Conservation (phyloP, 2,888 invertebrate genomes). For the Chloromyia formosa region DNA sequence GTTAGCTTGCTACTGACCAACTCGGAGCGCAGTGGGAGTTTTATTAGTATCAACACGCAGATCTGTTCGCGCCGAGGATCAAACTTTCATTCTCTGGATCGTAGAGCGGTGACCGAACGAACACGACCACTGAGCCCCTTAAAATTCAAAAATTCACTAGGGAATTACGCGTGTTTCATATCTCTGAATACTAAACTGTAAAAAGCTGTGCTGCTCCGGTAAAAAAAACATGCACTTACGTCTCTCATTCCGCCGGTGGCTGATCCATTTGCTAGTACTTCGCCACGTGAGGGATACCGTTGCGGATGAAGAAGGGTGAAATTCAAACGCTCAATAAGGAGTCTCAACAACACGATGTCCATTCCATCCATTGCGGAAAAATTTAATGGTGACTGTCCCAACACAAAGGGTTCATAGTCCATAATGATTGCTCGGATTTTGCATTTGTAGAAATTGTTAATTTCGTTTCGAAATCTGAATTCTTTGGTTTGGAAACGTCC, state of each 20-base stretch:
- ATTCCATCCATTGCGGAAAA: slow-evolving; percentile 37
- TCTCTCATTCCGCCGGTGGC: slow-evolving; percentile 43
- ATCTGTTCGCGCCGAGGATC: too few species aligned
- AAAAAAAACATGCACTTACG: slow-evolving; percentile 23
- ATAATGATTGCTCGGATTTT: slow-evolving; percentile 19
- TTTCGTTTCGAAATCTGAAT: not conserved
- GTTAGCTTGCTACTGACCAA: too few species aligned
- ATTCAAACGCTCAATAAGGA: slow-evolving; percentile 44
- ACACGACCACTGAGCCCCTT: too few species aligned
- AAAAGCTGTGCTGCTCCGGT: too few species aligned
- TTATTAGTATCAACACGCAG: too few species aligned
- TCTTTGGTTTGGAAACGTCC: not conserved
- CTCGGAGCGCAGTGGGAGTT: too few species aligned
- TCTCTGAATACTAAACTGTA: too few species aligned
- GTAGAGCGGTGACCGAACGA: too few species aligned
- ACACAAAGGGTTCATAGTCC: slow-evolving; percentile 39
- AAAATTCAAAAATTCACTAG: too few species aligned
- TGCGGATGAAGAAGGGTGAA: slow-evolving; percentile 29
- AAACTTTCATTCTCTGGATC: too few species aligned
- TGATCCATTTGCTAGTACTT: slow-evolving; percentile 40
- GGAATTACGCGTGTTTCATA: too few species aligned
- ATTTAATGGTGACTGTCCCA: not conserved
- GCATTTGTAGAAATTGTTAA: slow-evolving; percentile 42
- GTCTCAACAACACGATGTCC: slow-evolving; percentile 45
- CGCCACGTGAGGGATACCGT: slow-evolving; percentile 18